Conservation (phyloP, 2,113 vertebrate species). For the Podilymbus podiceps region DNA sequence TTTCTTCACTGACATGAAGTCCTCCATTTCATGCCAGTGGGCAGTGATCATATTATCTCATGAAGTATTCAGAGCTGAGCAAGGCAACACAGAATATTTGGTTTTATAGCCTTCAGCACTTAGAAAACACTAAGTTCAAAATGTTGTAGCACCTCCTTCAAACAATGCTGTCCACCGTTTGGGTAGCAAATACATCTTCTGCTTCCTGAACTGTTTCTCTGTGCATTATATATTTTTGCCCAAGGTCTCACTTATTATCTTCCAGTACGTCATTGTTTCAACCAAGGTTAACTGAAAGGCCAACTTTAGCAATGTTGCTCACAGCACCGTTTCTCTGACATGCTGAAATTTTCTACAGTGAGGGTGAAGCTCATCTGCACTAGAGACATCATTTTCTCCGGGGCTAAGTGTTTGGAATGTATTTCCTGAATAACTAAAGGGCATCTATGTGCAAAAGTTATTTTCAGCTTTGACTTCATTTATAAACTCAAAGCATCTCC, state of each 20-base stretch:
- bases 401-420: background rate
- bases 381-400: background rate
- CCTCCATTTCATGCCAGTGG: background rate
- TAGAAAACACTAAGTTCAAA: background rate
- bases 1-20: background rate
- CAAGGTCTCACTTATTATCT: conserved; percentile 2
- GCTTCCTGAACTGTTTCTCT: background rate
- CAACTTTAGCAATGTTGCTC: background rate
- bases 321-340: background rate
- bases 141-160: background rate
- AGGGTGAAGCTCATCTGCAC: background rate
- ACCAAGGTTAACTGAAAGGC: conserved; percentile 22
- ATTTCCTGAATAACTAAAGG: conserved; percentile 23
- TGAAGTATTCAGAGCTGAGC: background rate
- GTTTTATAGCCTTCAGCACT: background rate
- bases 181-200: background rate
- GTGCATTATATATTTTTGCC: background rate
- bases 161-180: background rate
- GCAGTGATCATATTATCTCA: background rate
- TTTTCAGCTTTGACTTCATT: conserved; percentile 8
- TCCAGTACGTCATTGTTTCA: background rate
- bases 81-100: background rate
- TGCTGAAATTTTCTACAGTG: background rate
- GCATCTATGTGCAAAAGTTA: background rate
- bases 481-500: background rate